Evolutionary conservation across 2,888 invertebrate genomes (phyloP).

Genomic region (Pachliopta kotzebuea): DNA sequence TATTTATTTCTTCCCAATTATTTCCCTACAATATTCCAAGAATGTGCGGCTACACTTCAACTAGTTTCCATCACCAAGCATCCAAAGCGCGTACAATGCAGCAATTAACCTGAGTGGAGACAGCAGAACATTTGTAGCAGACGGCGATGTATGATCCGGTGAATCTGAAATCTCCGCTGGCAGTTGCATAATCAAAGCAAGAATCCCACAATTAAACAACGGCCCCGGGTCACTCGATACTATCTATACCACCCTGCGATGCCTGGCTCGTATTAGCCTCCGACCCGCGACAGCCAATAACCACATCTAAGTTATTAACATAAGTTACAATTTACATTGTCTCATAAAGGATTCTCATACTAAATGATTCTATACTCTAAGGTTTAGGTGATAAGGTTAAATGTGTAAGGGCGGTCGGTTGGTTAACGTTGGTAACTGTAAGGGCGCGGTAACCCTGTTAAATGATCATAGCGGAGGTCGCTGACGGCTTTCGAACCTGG

Average conservation of each 20-base stretch:
- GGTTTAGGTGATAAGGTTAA: constrained; percentile 8
- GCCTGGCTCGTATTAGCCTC: constrained; percentile 41
- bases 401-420: constrained; percentile 31
- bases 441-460: constrained; percentile 49
- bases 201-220: constrained; percentile 65
- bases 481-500: constrained; percentile 21
- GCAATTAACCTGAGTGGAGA: constrained; percentile 9
- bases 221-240: constrained; percentile 65
- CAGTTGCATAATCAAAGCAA: constrained; percentile 47
- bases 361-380: not conserved
- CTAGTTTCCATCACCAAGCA: too few relatives aligned
- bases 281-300: not conserved
- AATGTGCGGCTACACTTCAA: too few relatives aligned
- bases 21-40: too few relatives aligned
- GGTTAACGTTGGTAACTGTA: constrained; percentile 47
- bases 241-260: constrained; percentile 60
- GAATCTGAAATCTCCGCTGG: constrained; percentile 9
- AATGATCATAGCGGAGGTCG: constrained; percentile 52
- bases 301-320: not conserved
- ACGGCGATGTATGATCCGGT: constrained; percentile 11
- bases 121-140: constrained; percentile 19
- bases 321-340: constrained; percentile 3
- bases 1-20: too few relatives aligned
- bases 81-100: too few relatives aligned
- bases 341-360: not conserved